phyloP scores from a whole-genome alignment of 92 coral and sea anemone genomes.

The Isaurus tuberculatus region DNA sequence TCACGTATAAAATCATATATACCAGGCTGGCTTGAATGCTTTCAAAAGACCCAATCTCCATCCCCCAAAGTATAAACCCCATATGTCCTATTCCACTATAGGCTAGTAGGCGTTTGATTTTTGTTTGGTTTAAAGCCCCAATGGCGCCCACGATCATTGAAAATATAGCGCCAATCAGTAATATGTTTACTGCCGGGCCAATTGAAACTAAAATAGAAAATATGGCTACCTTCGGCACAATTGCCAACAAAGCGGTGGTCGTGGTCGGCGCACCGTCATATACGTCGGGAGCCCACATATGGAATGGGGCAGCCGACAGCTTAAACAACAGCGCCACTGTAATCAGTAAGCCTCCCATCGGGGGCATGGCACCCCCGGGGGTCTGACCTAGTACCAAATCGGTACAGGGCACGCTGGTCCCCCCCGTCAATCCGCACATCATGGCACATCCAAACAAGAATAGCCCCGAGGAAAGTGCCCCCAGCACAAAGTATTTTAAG shows the following conservation, averaged over 20 bases:
- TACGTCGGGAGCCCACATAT: constrained; percentile 95
- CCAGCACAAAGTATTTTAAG: constrained; percentile 86
- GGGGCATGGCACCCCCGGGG: constrained; percentile 78
- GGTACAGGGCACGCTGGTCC: constrained; percentile 75
- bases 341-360: constrained; percentile 70
- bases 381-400: constrained; percentile 56
- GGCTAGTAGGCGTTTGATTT: constrained; percentile 87
- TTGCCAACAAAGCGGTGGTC: constrained; percentile 78
- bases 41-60: constrained; percentile 85
- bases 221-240: constrained; percentile 79
- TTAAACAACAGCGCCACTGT: constrained; percentile 78
- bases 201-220: constrained; percentile 83
- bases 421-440: constrained; percentile 85
- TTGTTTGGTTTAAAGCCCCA: constrained; percentile 92
- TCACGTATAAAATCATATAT: constrained; percentile 77
- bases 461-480: constrained; percentile 88
- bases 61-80: constrained; percentile 89
- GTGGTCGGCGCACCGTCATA: constrained; percentile 91
- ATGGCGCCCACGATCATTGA: constrained; percentile 85
- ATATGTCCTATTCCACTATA: constrained; percentile 90
- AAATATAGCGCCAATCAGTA: constrained; percentile 74
- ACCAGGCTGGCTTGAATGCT: constrained; percentile 82
- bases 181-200: constrained; percentile 76
- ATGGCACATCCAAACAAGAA: constrained; percentile 91
- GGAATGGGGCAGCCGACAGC: constrained; percentile 87